Percentiles rank a stretch among this genome's conserved stretches.
Evolutionary conservation across 2,888 invertebrate genomes (phyloP).

Genomic region (Microctonus brassicae): DNA sequence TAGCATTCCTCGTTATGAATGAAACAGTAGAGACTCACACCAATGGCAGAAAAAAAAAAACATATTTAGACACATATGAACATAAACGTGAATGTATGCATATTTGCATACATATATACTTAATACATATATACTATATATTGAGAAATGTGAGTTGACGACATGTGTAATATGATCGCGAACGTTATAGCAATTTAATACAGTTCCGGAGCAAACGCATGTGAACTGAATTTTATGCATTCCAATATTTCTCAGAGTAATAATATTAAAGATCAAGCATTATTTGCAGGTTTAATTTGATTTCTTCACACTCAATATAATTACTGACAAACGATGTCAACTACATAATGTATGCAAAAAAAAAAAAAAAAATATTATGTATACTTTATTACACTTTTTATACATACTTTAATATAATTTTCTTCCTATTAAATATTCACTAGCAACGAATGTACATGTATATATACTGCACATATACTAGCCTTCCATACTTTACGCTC

Average conservation of each 20-base stretch:
- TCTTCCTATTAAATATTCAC: not conserved
- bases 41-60: conserved; percentile 23
- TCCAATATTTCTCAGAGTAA: not conserved
- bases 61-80: conserved; percentile 38
- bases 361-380: not conserved
- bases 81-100: not conserved
- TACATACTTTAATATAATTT: not conserved
- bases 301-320: not conserved
- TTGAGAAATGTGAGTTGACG: conserved; percentile 40
- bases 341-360: not conserved
- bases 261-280: not conserved
- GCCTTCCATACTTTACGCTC: not conserved
- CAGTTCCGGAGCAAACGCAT: conserved; percentile 32
- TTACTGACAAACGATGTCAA: not conserved
- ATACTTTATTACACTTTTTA: not conserved
- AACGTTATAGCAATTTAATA: conserved; percentile 26
- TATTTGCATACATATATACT: not conserved
- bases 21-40: conserved; percentile 3
- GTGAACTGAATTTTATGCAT: conserved; percentile 36
- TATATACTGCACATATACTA: not conserved
- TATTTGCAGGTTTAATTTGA: not conserved
- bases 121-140: conserved; percentile 16
- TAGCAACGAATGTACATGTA: not conserved
- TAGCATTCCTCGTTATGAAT: conserved; percentile 23
- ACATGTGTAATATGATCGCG: conserved; percentile 33